phyloP scores from a whole-genome alignment of 2,888 invertebrate genomes.

The Allacma fusca region DNA sequence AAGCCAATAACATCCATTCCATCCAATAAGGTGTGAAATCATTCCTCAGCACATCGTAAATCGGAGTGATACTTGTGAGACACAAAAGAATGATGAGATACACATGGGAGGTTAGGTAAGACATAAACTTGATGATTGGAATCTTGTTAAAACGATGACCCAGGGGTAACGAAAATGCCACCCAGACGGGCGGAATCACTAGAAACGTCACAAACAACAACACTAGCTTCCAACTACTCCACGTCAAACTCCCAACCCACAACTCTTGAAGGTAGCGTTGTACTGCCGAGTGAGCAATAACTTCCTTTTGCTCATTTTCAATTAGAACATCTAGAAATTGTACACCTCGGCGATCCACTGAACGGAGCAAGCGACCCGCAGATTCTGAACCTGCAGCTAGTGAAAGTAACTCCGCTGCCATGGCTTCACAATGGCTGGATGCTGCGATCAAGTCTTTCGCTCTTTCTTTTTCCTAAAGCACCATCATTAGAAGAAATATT shows the following conservation, averaged over 20 bases:
- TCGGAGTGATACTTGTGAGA: constrained; percentile 87
- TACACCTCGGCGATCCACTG: constrained; percentile 91
- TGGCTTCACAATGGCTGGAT: constrained; percentile 94
- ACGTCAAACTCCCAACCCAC: constrained; percentile 96
- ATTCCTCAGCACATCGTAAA: constrained; percentile 76
- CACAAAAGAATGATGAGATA: constrained; percentile 94
- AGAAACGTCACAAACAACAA: constrained; percentile 91
- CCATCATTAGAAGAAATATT: neutral
- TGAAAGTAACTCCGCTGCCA: constrained; percentile 96
- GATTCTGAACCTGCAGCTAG: constrained; percentile 93
- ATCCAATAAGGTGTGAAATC: constrained; percentile 90
- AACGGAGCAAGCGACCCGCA: constrained; percentile 91
- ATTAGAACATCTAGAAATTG: constrained; percentile 96
- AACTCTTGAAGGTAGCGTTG: constrained; percentile 96
- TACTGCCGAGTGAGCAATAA: constrained; percentile 91
- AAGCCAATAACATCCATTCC: constrained; percentile 93
- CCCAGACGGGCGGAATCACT: constrained; percentile 94
- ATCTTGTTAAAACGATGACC: constrained; percentile 97
- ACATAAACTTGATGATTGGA: constrained; percentile 99
- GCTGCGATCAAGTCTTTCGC: constrained; percentile 95
- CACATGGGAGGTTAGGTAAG: constrained; percentile 97
- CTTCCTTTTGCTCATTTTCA: constrained; percentile 97
- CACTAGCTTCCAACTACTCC: constrained; percentile 95
- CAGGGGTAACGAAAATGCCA: constrained; percentile 91
- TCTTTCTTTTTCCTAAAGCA: constrained; percentile 87